Evolutionary conservation across 2,888 invertebrate genomes (phyloP).

Genomic region (Heliconius aoede): DNA sequence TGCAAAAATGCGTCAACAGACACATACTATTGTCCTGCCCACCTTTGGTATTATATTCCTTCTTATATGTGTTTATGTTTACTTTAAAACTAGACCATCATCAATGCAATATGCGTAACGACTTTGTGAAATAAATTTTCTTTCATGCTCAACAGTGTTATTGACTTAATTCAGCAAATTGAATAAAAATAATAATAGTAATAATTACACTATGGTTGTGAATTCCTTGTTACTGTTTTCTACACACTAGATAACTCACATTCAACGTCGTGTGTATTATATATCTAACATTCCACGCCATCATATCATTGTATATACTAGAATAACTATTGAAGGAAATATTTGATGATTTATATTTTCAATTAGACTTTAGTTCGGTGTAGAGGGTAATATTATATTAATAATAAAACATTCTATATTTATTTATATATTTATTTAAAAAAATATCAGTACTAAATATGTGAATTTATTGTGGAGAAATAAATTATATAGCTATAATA

Average conservation of each 20-base stretch:
- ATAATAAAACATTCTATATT: slow-evolving; percentile 1
- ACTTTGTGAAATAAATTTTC: neutral
- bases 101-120: slow-evolving; percentile 71
- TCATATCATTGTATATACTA: slow-evolving; percentile 46
- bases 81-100: slow-evolving; percentile 89
- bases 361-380: neutral
- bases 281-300: slow-evolving; percentile 37
- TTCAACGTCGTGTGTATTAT: slow-evolving; percentile 3
- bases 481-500: slow-evolving; percentile 32
- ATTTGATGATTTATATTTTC: neutral
- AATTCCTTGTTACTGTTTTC: slow-evolving; percentile 25
- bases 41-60: slow-evolving; percentile 87
- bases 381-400: neutral
- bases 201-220: slow-evolving; percentile 46
- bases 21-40: slow-evolving; percentile 91
- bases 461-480: slow-evolving; percentile 29
- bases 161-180: slow-evolving; percentile 1
- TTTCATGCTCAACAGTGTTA: neutral
- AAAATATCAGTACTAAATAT: slow-evolving; percentile 35
- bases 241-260: neutral
- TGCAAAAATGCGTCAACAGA: slow-evolving; percentile 89
- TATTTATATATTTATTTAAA: slow-evolving; percentile 29
- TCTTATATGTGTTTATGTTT: slow-evolving; percentile 89
- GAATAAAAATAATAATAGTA: neutral
- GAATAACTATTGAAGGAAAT: slow-evolving; percentile 5